Base-by-base conservation (phyloP, 1,140 invertebrate genomes). In the Xylocopa sonorina region DNA sequence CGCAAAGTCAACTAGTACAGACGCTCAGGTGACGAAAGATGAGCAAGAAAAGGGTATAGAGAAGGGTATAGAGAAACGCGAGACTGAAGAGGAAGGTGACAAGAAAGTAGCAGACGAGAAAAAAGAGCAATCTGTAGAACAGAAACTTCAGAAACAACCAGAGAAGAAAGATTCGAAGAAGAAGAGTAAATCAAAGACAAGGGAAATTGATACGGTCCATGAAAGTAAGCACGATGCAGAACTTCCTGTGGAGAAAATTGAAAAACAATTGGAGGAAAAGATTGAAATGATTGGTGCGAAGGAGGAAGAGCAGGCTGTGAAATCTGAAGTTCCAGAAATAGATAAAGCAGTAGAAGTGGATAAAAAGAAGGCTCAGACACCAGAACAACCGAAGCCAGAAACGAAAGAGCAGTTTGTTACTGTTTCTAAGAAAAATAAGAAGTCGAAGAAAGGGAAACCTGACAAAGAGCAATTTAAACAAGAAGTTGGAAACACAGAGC, bases 391-490 rank as follows among this genome's bases (percentile, higher is more conserved):
- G 6, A 83, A 86, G 51, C 10, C 32, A 2, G 66, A 57, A 27
- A 14, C 18, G 5, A 67, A 74, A 3, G 29, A 78, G 16, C 34
- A 57, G 43, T 0, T 55, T 58, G 29, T 50, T 41, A 38, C 24
- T 50, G 27, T 0, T 24, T 38, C 51, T 9, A 78, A 46, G 27
- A 85, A 55, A 16, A 68, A 21, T 48, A 85, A 78, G 2, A 77
- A 57, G 7, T 74, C 63, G 0, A 84, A 81, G n/a, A 83, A 57
- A 34, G 76, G 66, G 14, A 81, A 76, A 21, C 12, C 67, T 18
- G 27, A 46, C 14, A 84, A 84, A 34, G 58, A 68, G 1, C 29
- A 53, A 16, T 12, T 7, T 1, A 74, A 53, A 32, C 51, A 74
- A 18, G 48, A 60, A 16, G 2, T 3, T 21, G 60, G 69, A 53